phyloP scores from a whole-genome alignment of 2,113 vertebrate genomes.

The Guaruba guarouba region DNA sequence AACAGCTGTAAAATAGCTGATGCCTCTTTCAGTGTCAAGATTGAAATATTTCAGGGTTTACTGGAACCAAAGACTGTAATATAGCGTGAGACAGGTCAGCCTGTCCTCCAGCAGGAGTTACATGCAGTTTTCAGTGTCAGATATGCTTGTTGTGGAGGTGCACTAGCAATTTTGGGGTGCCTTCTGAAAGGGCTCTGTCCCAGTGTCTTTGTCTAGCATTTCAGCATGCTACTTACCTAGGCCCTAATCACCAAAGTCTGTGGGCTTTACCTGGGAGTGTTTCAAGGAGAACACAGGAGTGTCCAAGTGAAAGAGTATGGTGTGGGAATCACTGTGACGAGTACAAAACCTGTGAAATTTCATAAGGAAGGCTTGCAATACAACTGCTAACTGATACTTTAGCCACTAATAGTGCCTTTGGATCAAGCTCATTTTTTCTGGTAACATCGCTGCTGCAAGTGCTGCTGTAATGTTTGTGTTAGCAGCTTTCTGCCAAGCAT shows the following conservation, averaged over 20 bases:
- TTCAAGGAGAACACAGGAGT: not conserved
- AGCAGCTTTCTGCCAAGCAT: constrained; percentile 38
- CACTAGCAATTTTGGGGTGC: not conserved
- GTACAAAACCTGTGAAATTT: not conserved
- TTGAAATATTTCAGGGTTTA: not conserved
- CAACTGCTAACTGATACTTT: not conserved
- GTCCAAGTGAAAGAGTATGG: not conserved
- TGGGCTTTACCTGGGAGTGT: not conserved
- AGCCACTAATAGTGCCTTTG: not conserved
- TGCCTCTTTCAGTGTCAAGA: not conserved
- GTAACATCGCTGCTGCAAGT: constrained; percentile 37
- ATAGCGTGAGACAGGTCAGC: not conserved
- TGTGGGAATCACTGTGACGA: not conserved
- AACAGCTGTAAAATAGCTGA: not conserved
- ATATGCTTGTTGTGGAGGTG: not conserved
- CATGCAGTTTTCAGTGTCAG: not conserved
- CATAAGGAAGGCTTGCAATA: not conserved
- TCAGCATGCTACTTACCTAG: not conserved
- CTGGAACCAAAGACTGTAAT: not conserved
- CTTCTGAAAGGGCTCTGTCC: not conserved
- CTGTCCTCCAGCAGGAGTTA: not conserved
- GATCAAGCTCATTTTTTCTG: constrained; percentile 38
- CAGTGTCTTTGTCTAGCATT: not conserved
- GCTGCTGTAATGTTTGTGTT: constrained; percentile 42
- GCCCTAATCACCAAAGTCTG: not conserved